These are phyloP conservation scores for Trachythela sp. DNA, from an alignment of 64 coral and sea anemone genomes.

Conservation along the genomic window DNA sequence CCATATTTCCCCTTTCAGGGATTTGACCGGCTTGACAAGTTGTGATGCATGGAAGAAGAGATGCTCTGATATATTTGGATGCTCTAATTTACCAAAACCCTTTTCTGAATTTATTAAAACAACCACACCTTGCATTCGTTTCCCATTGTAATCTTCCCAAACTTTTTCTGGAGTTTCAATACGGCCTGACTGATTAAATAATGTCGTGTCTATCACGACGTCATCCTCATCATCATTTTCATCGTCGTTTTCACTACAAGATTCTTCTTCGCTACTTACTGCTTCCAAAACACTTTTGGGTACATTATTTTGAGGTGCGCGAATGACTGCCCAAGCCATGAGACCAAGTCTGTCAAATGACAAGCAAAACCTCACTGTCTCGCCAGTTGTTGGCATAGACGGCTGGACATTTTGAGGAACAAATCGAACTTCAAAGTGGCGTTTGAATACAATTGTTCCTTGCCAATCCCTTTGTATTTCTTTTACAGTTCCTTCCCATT, in stretches of 20 bases:
- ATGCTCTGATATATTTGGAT: slow-evolving; percentile 17
- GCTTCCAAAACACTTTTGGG: slow-evolving; percentile 56
- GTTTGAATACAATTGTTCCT: slow-evolving; percentile 59
- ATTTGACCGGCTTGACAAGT: slow-evolving; percentile 54
- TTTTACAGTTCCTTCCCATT: slow-evolving; percentile 61
- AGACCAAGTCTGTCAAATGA: slow-evolving; percentile 63
- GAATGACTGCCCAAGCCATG: slow-evolving; percentile 56
- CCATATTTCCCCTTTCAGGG: slow-evolving; percentile 15
- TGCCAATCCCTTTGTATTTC: slow-evolving; percentile 59
- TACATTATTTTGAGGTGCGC: neutral
- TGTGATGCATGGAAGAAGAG: slow-evolving; percentile 68
- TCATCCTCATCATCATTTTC: slow-evolving; percentile 48
- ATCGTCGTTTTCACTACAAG: slow-evolving; percentile 34
- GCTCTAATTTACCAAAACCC: slow-evolving; percentile 44
- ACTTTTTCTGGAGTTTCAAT: neutral
- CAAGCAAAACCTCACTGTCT: slow-evolving; percentile 54
- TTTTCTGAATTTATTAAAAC: neutral
- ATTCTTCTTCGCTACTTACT: neutral
- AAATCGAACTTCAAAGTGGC: slow-evolving; percentile 52
- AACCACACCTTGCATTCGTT: slow-evolving; percentile 55
- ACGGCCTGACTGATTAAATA: slow-evolving; percentile 45
- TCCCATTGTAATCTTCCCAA: slow-evolving; percentile 35
- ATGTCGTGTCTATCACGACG: slow-evolving; percentile 3
- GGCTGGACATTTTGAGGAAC: slow-evolving; percentile 57
- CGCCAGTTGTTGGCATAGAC: slow-evolving; percentile 55